These are phyloP conservation scores for Tetramorium parvispinum DNA, from an alignment of 1,140 invertebrate species.

Conservation along the genomic window DNA sequence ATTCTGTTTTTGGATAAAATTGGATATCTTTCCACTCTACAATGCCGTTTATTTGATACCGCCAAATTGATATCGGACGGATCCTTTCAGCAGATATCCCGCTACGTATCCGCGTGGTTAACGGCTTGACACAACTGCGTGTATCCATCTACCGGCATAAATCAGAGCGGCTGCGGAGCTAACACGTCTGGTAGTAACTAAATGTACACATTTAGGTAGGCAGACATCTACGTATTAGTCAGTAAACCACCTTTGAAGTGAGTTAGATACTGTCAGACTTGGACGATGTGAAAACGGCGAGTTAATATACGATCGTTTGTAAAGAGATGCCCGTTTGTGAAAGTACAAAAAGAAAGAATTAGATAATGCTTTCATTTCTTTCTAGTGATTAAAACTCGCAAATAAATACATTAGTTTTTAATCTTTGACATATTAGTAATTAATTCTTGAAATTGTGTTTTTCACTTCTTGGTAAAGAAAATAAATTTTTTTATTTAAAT, in stretches of 20 bases:
- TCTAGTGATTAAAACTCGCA: background rate
- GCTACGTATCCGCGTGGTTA: conserved; percentile 19
- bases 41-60: background rate
- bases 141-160: conserved; percentile 29
- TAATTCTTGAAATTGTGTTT: background rate
- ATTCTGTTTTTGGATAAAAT: background rate
- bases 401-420: background rate
- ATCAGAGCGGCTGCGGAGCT: conserved; percentile 8
- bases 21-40: background rate
- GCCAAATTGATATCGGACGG: conserved; percentile 10
- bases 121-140: conserved; percentile 34
- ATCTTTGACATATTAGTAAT: background rate
- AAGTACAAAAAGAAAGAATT: background rate
- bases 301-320: background rate
- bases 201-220: conserved; percentile 34
- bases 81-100: conserved; percentile 6
- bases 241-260: conserved; percentile 30
- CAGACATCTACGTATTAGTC: background rate
- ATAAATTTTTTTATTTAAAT: background rate
- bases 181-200: conserved; percentile 35
- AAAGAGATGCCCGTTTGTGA: background rate
- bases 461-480: background rate
- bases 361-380: background rate
- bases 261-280: conserved; percentile 20
- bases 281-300: background rate